Evolutionary conservation across 2,113 vertebrate genomes (phyloP).

Genomic region (Pogona vitticeps): DNA sequence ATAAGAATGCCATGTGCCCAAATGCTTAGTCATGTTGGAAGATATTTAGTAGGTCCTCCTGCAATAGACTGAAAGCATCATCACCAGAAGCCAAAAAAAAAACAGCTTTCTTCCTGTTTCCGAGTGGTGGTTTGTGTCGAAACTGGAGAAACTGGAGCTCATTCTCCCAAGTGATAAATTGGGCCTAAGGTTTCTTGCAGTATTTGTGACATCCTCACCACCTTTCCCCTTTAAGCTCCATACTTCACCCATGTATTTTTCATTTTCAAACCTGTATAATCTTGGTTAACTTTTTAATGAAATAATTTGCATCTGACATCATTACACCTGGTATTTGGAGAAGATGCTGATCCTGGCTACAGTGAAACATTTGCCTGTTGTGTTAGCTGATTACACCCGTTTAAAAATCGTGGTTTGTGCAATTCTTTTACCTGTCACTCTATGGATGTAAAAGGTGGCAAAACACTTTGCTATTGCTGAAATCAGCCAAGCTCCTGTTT

Average conservation of each 20-base stretch:
- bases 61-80: too few species aligned
- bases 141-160: not conserved
- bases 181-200: not conserved
- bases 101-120: not conserved
- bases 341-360: not conserved
- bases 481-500: slow-evolving; percentile 14
- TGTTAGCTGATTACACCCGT: slow-evolving; percentile 28
- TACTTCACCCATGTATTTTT: not conserved
- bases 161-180: not conserved
- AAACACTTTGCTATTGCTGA: slow-evolving; percentile 12
- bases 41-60: not conserved
- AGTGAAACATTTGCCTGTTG: not conserved
- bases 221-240: slow-evolving; percentile 7
- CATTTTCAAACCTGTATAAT: slow-evolving; percentile 19
- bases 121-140: not conserved
- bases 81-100: not conserved
- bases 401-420: slow-evolving; percentile 46
- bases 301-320: not conserved
- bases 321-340: fast-evolving
- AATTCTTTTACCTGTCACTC: slow-evolving; percentile 43
- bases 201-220: not conserved
- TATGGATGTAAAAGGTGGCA: slow-evolving; percentile 23
- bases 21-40: not conserved
- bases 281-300: not conserved
- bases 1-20: not conserved